Evolutionary conservation across 2,113 vertebrate genomes (phyloP), one percentile per base, ranked within the genome.

Genomic region (Ophthalmolycus amberensis): DNA sequence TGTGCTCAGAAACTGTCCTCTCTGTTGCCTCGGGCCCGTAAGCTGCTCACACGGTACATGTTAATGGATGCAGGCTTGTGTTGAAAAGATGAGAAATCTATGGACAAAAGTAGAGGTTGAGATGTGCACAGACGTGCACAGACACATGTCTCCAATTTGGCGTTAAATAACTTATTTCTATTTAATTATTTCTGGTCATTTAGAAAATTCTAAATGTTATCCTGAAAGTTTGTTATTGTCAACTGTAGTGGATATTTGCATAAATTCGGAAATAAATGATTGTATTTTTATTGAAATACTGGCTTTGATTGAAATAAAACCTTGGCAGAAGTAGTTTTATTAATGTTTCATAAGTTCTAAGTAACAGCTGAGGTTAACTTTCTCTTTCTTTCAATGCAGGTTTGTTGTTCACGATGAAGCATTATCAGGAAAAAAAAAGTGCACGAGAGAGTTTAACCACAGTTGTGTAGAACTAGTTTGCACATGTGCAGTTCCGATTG

Each of bases 31-130:
- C 38, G 5, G 78, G 84, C 73, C 20, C 48, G 72, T 38, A 20
- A 56, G n/a, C 50, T 79, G 79, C 76, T 88, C 79, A 75, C 27
- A 34, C 32, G 68, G n/a, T 48, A 32, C 70, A 79, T 40, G 32
- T 77, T 60, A 78, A 65, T 64, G 52, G 70, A 62, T 32, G 54
- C 56, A 63, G 4, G 18, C 34, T 59, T 73, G 27, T 74, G 22
- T 20, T 75, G 11, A 60, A 27, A 67, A 65, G 8, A 32, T 18
- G 20, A 52, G 25, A 63, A 54, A 54, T 38, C 38, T 32, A 63
- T 1, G 3, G 14, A 12, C 5, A 50, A 37, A 56, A 72, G 9
- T 15, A 37, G 58, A n/a, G 54, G 32, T 1, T 29, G 10, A 79
- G 18, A 68, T 14, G 34, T 9, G 20, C 38, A 56, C 0, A 58